These are phyloP conservation scores for Parnassius apollo DNA, from an alignment of 2,888 invertebrate species.

Conservation along the genomic window DNA sequence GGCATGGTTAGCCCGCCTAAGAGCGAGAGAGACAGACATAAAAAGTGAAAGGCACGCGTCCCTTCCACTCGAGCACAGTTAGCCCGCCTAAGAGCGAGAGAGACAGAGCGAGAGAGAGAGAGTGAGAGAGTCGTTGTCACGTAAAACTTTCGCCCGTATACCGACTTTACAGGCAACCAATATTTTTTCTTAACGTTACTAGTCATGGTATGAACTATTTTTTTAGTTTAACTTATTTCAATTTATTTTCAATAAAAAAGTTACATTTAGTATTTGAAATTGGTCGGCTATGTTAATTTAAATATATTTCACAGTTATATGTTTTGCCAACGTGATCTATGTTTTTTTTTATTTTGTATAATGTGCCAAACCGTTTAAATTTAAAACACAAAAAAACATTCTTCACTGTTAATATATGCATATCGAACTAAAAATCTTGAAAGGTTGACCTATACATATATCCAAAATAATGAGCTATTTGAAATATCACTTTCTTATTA, in stretches of 20 bases:
- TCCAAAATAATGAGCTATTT: conserved; percentile 7
- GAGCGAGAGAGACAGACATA: too few species aligned
- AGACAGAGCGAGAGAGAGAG: too few species aligned
- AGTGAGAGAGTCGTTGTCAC: too few species aligned
- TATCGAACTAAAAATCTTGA: conserved; percentile 16
- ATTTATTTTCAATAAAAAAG: too few species aligned
- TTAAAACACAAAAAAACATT: not conserved
- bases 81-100: too few species aligned
- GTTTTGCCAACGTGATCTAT: not conserved
- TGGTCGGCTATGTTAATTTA: not conserved
- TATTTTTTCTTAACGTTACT: not conserved
- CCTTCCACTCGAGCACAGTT: too few species aligned
- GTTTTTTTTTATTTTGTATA: conserved; percentile 9
- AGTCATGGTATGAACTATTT: not conserved
- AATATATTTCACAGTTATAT: not conserved
- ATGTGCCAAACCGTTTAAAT: conserved; percentile 25
- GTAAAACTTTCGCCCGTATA: too few species aligned
- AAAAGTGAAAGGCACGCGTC: too few species aligned
- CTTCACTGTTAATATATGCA: conserved; percentile 15
- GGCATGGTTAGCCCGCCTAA: too few species aligned
- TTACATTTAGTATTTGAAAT: not conserved
- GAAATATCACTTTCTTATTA: conserved; percentile 18
- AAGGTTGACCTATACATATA: conserved; percentile 6
- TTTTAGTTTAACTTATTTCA: too few species aligned
- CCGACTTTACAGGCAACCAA: too few species aligned